These are phyloP conservation scores for Willowsia nigromaculata DNA, from an alignment of 2,888 invertebrate genomes.

Conservation along the genomic window DNA sequence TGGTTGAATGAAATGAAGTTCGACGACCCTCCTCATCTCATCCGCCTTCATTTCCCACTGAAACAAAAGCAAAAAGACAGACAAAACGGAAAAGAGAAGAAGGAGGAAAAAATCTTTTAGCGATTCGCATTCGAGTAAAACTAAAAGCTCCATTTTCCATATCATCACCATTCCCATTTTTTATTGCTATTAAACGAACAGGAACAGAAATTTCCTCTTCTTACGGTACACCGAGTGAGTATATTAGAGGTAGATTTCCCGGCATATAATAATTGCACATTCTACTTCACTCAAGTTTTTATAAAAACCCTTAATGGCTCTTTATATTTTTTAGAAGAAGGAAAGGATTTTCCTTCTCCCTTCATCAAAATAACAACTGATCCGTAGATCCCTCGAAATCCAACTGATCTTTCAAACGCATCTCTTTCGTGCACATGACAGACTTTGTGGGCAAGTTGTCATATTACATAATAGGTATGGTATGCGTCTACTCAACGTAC, in stretches of 20 bases:
- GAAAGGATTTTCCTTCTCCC: constrained; percentile 5
- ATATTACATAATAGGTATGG: too few relatives aligned
- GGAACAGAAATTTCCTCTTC: not conserved
- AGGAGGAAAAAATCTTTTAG: constrained; percentile 6
- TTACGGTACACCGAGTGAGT: constrained; percentile 40
- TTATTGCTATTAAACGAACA: constrained; percentile 20
- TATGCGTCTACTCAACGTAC: not conserved
- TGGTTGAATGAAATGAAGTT: constrained; percentile 75
- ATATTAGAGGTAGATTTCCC: constrained; percentile 5
- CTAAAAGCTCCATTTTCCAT: constrained; percentile 45
- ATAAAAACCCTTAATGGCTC: not conserved
- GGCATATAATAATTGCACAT: not conserved
- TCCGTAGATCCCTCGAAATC: constrained; percentile 48
- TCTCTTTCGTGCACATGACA: not conserved
- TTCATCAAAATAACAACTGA: constrained; percentile 61
- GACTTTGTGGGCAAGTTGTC: not conserved
- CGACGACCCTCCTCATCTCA: constrained; percentile 71
- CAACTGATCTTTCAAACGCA: not conserved
- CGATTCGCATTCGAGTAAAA: not conserved
- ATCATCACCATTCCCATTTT: constrained; percentile 36
- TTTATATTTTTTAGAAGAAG: not conserved
- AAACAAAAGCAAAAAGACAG: constrained; percentile 27
- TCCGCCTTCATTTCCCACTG: constrained; percentile 32
- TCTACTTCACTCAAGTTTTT: not conserved
- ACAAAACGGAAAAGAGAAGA: constrained; percentile 13